Percentiles rank a stretch among this genome's conserved stretches.
Evolutionary conservation across 1,140 invertebrate species (phyloP).

Genomic region (Drosophila grimshawi): DNA sequence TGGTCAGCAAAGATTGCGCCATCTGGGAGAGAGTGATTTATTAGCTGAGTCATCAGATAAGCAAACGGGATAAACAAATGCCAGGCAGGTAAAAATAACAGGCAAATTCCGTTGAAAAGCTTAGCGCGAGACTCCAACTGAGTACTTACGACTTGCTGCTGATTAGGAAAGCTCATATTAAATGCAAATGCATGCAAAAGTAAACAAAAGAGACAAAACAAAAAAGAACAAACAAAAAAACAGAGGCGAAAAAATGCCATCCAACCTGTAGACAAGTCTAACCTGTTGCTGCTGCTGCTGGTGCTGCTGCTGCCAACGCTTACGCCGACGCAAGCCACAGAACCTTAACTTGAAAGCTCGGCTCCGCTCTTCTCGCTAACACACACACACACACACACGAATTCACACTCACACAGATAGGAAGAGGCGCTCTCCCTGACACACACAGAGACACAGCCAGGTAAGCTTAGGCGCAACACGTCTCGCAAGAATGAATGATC

Average conservation of each 20-base stretch:
- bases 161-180: slow-evolving; percentile 31
- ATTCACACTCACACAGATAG: slow-evolving; percentile 18
- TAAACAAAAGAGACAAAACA: slow-evolving; percentile 45
- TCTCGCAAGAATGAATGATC: slow-evolving; percentile 68
- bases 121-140: not conserved
- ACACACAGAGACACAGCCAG: slow-evolving; percentile 51
- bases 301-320: slow-evolving; percentile 45
- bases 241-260: slow-evolving; percentile 27
- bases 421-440: slow-evolving; percentile 26
- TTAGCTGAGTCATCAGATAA: slow-evolving; percentile 41
- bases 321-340: slow-evolving; percentile 62
- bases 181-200: slow-evolving; percentile 46
- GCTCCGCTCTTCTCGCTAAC: slow-evolving; percentile 49
- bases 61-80: slow-evolving; percentile 3
- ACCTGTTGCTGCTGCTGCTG: slow-evolving; percentile 47
- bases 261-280: slow-evolving; percentile 51
- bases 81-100: not conserved
- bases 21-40: slow-evolving; percentile 14
- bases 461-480: slow-evolving; percentile 63
- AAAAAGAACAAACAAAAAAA: slow-evolving; percentile 40
- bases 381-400: slow-evolving; percentile 20
- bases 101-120: slow-evolving; percentile 5
- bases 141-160: not conserved
- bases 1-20: slow-evolving; percentile 17
- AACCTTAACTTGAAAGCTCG: slow-evolving; percentile 73